Evolutionary conservation across 2,888 invertebrate species (phyloP), one percentile per base, ranked within the genome.

Genomic region (Cotesia congregata): DNA sequence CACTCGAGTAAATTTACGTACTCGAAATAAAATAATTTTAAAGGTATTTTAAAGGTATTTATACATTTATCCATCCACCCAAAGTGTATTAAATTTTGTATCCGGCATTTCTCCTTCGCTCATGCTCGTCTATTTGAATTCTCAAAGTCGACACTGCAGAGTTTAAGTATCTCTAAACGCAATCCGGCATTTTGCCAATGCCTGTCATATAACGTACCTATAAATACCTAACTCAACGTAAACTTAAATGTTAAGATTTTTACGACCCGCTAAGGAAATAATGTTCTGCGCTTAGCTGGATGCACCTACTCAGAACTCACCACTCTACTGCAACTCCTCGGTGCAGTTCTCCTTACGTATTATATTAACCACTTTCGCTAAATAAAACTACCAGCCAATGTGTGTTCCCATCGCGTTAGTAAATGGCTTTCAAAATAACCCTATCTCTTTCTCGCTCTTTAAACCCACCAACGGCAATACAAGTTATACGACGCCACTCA

Each of bases 161-260:
- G 7, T 15, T 5, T 62, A 64, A 20, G 62, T 64, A 64, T 15
- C n/a, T 64, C 17, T 15, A 64, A 50, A 65, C 6, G 40, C 67
- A 68, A 68, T 67, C 67, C 77, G 77, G 77, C 77, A 77, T 77
- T 59, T 67, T 77, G 77, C 77, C 71, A 77, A 67, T 74, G 65
- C 68, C 62, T 76, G 72, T 76, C 76, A 76, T 73, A 76, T 73
- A 62, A 76, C 30, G 0, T 30, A 30, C 62, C 76, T 77, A 77
- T 77, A 77, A 77, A 77, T 77, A 77, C 39, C 9, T 60, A 20
- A 65, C 64, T 40, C 61, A 70, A 70, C 67, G 73, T 74, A 71
- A 74, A 77, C 77, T 77, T 71, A 65, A 77, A 77, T 77, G 74
- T 74, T 38, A 41, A 71, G 64, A 40, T 77, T 77, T 77, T 77